Evolutionary conservation across 2,888 invertebrate species (phyloP).

Genomic region (Agonum fuliginosum): DNA sequence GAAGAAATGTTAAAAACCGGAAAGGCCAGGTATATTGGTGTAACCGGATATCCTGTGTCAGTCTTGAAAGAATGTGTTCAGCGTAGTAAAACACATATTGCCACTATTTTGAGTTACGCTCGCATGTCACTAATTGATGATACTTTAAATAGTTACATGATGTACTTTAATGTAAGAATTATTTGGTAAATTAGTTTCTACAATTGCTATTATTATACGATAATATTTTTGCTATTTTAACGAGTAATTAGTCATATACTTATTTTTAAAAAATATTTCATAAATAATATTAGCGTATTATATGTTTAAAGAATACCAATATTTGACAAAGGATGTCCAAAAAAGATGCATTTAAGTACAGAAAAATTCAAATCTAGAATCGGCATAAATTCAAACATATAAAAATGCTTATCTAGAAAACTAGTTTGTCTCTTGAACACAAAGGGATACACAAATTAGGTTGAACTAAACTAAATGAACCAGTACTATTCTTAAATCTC

Average conservation of each 20-base stretch:
- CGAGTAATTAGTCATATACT: background rate
- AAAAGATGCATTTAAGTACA: no score
- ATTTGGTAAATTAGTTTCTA: background rate
- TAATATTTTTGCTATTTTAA: background rate
- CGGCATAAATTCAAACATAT: no score
- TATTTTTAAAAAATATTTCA: no score
- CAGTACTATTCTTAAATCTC: no score
- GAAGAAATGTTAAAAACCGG: conserved; percentile 83
- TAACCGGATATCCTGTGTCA: conserved; percentile 90
- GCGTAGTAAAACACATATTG: conserved; percentile 79
- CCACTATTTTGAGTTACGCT: conserved; percentile 85
- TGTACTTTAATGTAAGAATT: conserved; percentile 82
- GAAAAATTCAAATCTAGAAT: no score
- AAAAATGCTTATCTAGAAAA: no score
- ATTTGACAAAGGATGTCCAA: no score
- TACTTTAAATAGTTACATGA: conserved; percentile 82
- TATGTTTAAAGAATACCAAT: no score
- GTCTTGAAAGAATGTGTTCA: conserved; percentile 84
- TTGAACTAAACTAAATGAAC: no score
- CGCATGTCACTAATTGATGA: conserved; percentile 88
- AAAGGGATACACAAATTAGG: no score
- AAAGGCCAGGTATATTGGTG: conserved; percentile 86
- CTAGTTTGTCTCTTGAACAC: no score
- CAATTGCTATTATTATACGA: background rate
- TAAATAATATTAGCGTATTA: no score